Evolutionary conservation across 2,888 invertebrate genomes (phyloP), one percentile per base, ranked within the genome.

Genomic region (Stenolophus ochropezus): DNA sequence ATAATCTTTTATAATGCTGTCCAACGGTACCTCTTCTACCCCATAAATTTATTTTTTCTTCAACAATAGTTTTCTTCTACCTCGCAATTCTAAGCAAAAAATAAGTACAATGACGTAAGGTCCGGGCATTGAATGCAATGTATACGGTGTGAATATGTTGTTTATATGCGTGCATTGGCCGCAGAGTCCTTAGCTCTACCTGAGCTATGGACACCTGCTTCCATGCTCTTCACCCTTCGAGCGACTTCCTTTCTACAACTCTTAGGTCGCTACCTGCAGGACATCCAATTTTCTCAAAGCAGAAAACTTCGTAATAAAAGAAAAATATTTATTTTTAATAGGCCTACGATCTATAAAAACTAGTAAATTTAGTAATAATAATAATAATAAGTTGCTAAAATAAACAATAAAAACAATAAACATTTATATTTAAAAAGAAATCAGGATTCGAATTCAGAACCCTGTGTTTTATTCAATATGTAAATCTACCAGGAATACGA

Each of bases 131-230:
- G 6, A 11, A 42, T 11, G 6, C 1, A 6, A 8, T 69, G 4
- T 61, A 61, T 61, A 23, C 18, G 33, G 47, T 69, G 47, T 69
- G 69, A 73, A 73, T 49, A 73, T 47, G 27, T 21, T 53, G 75
- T 53, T 75, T 75, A 53, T 53, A 53, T 75, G 53, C 51, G 75
- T 75, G 53, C 75, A 75, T 75, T 75, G 53, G 25, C 75, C 75
- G 25, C 16, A 23, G 42, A 53, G 33, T 42, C 33, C 33, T 42
- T 42, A 42, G 6, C 6, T 42, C 6, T 42, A 42, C 33, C 33
- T 42, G 33, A 11, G 33, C 11, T 1, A 42, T 42, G 33, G 33
- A 42, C 33, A 42, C 33, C 33, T 42, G 33, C 33, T 42, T 42
- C 1, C 33, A 42, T 11, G 11, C 33, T 11, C 33, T 42, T 42